A percentile compares a stretch with the other conserved stretches of the same genome.
These are phyloP conservation scores for Diorhabda sublineata DNA, from an alignment of 1,140 invertebrate species.

Conservation along the genomic window DNA sequence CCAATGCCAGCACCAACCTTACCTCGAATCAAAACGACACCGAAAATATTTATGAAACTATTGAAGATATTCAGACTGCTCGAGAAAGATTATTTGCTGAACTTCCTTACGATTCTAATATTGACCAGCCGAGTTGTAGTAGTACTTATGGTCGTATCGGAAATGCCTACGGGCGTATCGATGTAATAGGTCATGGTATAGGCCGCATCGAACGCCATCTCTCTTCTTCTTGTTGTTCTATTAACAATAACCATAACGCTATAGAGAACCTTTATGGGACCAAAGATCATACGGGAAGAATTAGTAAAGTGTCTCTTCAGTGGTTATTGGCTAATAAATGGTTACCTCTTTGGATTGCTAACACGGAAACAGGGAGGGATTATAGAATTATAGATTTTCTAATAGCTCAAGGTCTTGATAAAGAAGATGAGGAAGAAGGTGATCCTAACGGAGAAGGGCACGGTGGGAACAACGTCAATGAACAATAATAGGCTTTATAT, in stretches of 20 bases:
- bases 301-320: constrained; percentile 55
- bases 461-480: background rate
- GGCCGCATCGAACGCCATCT: constrained; percentile 55
- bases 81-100: constrained; percentile 13
- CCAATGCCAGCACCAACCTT: constrained; percentile 33
- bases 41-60: constrained; percentile 54
- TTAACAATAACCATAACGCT: constrained; percentile 48
- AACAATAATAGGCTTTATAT: background rate
- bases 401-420: constrained; percentile 39
- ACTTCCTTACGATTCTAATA: constrained; percentile 34
- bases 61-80: constrained; percentile 49
- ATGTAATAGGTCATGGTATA: constrained; percentile 53
- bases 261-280: constrained; percentile 41
- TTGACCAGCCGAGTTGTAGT: constrained; percentile 38
- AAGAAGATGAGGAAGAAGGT: constrained; percentile 18
- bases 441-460: constrained; percentile 5
- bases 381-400: constrained; percentile 57
- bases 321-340: constrained; percentile 57
- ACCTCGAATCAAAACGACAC: constrained; percentile 45
- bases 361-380: constrained; percentile 50
- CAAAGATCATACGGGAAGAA: constrained; percentile 42
- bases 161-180: constrained; percentile 53
- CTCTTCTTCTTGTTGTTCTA: constrained; percentile 56
- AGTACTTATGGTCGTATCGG: constrained; percentile 46
- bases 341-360: constrained; percentile 56